Base-by-base conservation (phyloP, 2,888 invertebrate genomes). In the Acanthacorydalis orientalis region DNA sequence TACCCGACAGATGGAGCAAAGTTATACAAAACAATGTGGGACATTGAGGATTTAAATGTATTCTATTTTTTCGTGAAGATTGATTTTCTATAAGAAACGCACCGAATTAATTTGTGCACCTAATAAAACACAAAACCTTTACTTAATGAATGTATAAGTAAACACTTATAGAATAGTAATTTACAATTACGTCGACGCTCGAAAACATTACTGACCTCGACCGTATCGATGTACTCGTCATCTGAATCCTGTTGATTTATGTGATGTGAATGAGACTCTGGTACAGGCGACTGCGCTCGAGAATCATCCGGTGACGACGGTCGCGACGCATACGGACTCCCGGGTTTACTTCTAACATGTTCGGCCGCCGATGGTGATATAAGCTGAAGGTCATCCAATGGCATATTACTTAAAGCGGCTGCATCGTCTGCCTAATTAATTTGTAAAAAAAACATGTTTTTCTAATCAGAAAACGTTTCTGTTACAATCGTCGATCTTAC, bases 191-290 rank as follows among this genome's bases (percentile, higher is more conserved):
- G 23, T 23, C 2, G 2, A 23, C 2, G 2, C 23, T 23, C 6
- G n/a, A 23, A 23, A 23, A 23, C 23, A 23, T 23, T 23, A 23
- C 6, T 23, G 61, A 83, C 80, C 65, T 87, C 86, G 51, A 85
- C 77, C 11, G 86, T 84, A 64, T 87, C 86, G 48, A 80, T 83
- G 61, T 79, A 87, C 64, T 85, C 85, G 54, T 82, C 82, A 42
- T 78, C 80, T 58, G 80, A 79, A 60, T 81, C 81, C 15, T 69
- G 67, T 14, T 69, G 67, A 33, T 78, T 71, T 33, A 64, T 55
- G 8, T 12, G 12, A 31, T 8, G n/a, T 32, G 32, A 34, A 7
- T 12, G 31, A 9, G 12, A 9, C 4, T 56, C 53, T 14, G 34
- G 35, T 7, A n/a, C 50, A 52, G 31, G 52, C 53, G 31, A 49